Percentiles rank a stretch among this genome's conserved stretches.
Evolutionary conservation across 2,797 vertebrate species (phyloP).

Genomic region (Lophius americanus): DNA sequence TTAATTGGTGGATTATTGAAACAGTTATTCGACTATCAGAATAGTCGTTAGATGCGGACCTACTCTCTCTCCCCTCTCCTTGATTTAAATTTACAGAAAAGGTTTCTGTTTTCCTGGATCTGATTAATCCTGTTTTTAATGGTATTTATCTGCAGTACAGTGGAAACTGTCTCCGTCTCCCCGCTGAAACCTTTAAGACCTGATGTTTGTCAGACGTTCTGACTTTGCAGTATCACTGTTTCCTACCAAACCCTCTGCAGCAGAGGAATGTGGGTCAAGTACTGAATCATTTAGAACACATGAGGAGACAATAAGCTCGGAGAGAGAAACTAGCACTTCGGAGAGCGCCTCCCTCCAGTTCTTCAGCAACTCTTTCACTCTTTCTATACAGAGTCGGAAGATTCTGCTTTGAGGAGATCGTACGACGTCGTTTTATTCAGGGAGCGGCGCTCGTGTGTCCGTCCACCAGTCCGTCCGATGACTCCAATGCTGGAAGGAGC

Average conservation of each 20-base stretch:
- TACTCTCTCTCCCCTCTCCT: no score
- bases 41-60: no score
- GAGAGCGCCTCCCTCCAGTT: not conserved
- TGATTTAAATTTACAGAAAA: no score
- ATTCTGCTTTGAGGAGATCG: constrained; percentile 11
- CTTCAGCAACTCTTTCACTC: no score
- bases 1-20: no score
- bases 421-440: not conserved
- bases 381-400: not conserved
- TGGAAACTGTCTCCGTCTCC: constrained; percentile 34
- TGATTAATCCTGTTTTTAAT: no score
- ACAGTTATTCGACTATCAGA: no score
- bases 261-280: constrained; percentile 63
- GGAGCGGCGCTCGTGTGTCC: not conserved
- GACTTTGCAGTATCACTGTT: constrained; percentile 52
- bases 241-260: constrained; percentile 39
- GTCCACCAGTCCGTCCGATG: not conserved
- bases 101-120: no score
- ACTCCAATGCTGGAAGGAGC: not conserved
- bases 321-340: constrained; percentile 24
- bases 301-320: constrained; percentile 54
- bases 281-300: constrained; percentile 65
- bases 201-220: constrained; percentile 25
- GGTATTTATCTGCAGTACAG: not conserved
- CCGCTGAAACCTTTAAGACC: constrained; percentile 3